Base-by-base conservation (phyloP, 2,113 vertebrate species). In the Coracopsis vasa region DNA sequence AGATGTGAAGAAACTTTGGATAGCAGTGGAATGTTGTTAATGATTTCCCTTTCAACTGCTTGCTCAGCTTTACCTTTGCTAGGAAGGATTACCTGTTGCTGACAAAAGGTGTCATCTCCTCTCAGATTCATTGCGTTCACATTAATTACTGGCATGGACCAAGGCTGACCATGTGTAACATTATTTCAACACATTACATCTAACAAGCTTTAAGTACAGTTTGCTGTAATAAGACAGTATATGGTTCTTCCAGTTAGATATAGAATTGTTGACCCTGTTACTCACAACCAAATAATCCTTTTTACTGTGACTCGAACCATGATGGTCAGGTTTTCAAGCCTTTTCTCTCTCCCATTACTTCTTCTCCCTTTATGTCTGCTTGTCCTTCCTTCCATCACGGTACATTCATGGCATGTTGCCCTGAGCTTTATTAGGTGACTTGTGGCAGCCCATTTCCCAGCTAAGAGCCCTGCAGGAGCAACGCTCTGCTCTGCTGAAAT, bases 31-130 rank as follows among this genome's bases (percentile, higher is more conserved):
- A 74, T 3, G 3, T 13, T 25, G 39, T 27, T 83, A 88, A 70
- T 54, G 29, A 92, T 88, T 95, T 88, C 44, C 77, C 78, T 97
- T 95, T 90, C 67, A 88, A 64, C 45, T 60, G 85, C 92, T 88
- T 88, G 79, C 67, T 95, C 69, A 74, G 79, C 64, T 92, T 86
- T 90, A 95, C 93, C 70, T 90, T 67, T 56, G 66, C 73, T 69
- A 69, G 81, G 82, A 84, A 71, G 37, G 62, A 93, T 70, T 90
- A 90, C 93, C 75, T 86, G 75, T 73, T 80, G 75, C 82, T 95
- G 67, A 88, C 79, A 93, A 78, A 88, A 94, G 90, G 73, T 74
- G 71, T 94, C 67, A 37, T 60, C 82, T 82, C 80, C 47, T 39
- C 54, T 83, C 88, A 80, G 71, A 93, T 86, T 86, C 93, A 90